These are phyloP conservation scores for Acanthornis magna DNA, from an alignment of 2,797 vertebrate genomes.

Conservation along the genomic window DNA sequence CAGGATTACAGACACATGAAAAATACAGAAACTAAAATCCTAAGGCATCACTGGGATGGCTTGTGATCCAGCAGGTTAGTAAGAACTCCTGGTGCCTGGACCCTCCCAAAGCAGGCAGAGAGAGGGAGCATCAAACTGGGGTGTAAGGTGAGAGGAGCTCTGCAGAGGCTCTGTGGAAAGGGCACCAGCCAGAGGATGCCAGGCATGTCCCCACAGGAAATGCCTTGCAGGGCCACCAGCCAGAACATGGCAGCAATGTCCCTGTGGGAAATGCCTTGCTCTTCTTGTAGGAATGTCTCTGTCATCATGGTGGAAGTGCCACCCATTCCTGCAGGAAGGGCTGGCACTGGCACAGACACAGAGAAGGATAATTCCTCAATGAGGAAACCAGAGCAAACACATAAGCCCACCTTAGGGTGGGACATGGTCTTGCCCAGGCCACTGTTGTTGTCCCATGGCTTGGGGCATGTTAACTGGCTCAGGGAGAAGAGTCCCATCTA, in stretches of 20 bases:
- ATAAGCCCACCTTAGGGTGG: neutral
- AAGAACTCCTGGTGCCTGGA: neutral
- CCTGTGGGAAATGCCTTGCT: neutral
- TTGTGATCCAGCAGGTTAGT: neutral
- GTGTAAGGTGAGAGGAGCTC: neutral
- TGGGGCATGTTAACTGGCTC: neutral
- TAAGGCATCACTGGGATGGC: neutral
- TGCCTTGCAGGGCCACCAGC: neutral
- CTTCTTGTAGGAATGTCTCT: neutral
- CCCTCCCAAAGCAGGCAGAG: neutral
- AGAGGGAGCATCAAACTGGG: neutral
- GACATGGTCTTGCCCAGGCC: neutral
- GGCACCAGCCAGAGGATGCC: neutral
- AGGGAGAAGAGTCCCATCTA: neutral
- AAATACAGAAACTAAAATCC: no score
- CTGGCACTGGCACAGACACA: neutral
- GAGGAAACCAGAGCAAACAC: neutral
- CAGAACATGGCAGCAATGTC: neutral
- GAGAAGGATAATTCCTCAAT: neutral
- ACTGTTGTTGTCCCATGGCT: neutral
- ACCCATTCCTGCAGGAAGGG: neutral
- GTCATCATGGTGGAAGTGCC: neutral
- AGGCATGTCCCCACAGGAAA: neutral
- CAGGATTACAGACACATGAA: no score
- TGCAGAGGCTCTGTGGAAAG: neutral